Conservation (phyloP, 2,113 vertebrate species). For the Lanius collurio region DNA sequence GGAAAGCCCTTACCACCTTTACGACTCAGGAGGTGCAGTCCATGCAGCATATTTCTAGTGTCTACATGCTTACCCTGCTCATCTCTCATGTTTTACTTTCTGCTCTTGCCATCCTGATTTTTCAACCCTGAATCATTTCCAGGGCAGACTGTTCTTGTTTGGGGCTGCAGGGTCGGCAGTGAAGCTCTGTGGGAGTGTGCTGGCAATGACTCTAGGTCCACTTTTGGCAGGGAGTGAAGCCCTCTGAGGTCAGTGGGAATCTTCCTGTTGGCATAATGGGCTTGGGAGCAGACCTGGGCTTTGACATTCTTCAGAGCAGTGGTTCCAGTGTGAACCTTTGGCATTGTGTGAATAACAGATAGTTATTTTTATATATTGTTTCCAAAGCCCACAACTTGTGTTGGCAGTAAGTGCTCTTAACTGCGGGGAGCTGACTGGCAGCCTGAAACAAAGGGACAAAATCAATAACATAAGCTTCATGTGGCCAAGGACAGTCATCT, state of each 20-base stretch:
- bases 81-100: neutral
- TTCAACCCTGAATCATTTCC: neutral
- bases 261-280: neutral
- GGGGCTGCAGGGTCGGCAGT: fast-evolving
- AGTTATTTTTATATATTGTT: conserved; percentile 19
- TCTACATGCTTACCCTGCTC: neutral
- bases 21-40: neutral
- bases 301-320: neutral
- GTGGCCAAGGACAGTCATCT: neutral
- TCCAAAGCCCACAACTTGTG: neutral
- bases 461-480: neutral
- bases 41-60: neutral
- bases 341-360: neutral
- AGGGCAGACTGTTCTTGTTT: neutral
- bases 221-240: neutral
- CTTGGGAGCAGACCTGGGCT: neutral
- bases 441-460: neutral
- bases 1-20: neutral
- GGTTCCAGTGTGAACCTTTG: neutral
- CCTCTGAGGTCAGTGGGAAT: neutral
- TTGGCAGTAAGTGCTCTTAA: neutral
- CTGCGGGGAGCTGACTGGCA: neutral
- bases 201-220: neutral
- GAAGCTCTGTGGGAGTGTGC: neutral
- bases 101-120: neutral